Evolutionary conservation across 2,888 invertebrate genomes (phyloP), one percentile per base, ranked within the genome.

Genomic region (Phytoseiulus persimilis): DNA sequence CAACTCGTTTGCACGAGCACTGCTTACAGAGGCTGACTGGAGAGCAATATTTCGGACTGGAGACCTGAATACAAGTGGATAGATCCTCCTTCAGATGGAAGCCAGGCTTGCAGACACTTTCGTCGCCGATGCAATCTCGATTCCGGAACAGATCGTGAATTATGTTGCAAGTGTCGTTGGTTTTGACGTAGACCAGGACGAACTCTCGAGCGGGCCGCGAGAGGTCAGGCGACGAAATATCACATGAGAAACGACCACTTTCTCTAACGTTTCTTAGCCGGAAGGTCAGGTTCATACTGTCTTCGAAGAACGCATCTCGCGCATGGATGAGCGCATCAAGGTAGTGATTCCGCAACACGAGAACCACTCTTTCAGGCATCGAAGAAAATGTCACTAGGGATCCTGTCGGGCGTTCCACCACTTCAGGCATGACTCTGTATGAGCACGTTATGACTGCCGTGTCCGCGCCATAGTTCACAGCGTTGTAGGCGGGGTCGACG

Each of bases 121-220:
- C 45, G 39, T n/a, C n/a, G 87, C 31, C 32, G 5, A 87, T 31
- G 33, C 87, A 87, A 0, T 87, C 32, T 9, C 23, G 32, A 28
- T 65, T 65, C 14, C 65, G 65, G 65, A 65, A 65, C 87, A n/a
- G 14, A 23, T 87, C 87, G 32, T 39, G 39, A 32, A 33, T 39
- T 9, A 87, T 87, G 6, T 33, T 33, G 23, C 87, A 87, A 23
- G 9, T 32, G 87, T 87, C 87, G 14, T 33, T 32, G 39, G 87
- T 87, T 33, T 45, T 31, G 9, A 87, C 87, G 87, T 87, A 87
- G 33, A 87, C 39, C 87, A 39, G 33, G 0, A 87, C 31, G 39
- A 32, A n/a, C 6, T 31, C 87, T n/a, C 87, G 87, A n/a, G 87
- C 87, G 32, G 87, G 87, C 18, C 65, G 65, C n/a, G 33, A 18